phyloP scores from a whole-genome alignment of 2,113 vertebrate genomes.

The Eublepharis macularius region DNA sequence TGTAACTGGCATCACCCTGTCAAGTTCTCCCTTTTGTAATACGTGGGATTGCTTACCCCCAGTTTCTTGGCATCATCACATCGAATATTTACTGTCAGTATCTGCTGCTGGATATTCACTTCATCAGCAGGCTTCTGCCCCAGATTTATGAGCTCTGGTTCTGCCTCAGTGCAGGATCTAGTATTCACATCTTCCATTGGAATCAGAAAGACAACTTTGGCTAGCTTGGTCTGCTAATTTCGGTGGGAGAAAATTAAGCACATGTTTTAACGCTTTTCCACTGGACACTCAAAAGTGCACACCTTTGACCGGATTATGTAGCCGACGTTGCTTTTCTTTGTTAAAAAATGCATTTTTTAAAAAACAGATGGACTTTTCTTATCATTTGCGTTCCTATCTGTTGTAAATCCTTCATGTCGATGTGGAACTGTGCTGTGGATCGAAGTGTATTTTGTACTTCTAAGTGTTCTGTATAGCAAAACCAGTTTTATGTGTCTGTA shows the following conservation, averaged over 20 bases:
- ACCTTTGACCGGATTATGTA: not conserved
- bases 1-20: not conserved
- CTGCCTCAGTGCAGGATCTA: not conserved
- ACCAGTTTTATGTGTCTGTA: conserved; percentile 76
- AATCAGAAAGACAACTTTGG: not conserved
- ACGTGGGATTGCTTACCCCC: too few relatives aligned
- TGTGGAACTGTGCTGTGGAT: conserved; percentile 78
- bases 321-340: not conserved
- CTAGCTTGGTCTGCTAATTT: not conserved
- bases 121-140: too few relatives aligned
- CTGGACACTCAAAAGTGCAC: not conserved
- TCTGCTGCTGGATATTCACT: too few relatives aligned
- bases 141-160: not conserved
- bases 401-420: conserved; percentile 68
- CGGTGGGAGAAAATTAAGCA: not conserved
- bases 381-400: conserved; percentile 61
- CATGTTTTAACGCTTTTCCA: not conserved
- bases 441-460: conserved; percentile 76
- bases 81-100: too few relatives aligned
- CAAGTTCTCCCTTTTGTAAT: not conserved
- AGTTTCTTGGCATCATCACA: too few relatives aligned
- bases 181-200: not conserved
- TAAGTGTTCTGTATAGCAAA: conserved; percentile 79
- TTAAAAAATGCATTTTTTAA: not conserved
- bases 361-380: conserved; percentile 51